phyloP scores from a whole-genome alignment of 2,797 vertebrate genomes.

The Hyperoplus lanceolatus region DNA sequence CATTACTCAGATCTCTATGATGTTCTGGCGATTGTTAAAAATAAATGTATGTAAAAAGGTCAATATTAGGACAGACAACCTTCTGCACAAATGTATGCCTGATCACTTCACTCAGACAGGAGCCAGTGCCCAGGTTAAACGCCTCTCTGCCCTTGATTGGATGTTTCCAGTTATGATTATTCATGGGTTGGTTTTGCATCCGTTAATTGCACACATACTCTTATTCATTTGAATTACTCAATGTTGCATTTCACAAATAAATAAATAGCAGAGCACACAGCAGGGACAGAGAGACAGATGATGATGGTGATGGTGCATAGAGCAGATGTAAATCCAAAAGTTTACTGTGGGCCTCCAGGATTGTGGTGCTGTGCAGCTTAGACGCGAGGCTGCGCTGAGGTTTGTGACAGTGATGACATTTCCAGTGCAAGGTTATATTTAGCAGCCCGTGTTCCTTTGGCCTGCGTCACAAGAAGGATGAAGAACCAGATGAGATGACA shows the following conservation, averaged over 20 bases:
- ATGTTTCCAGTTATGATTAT: conserved; percentile 14
- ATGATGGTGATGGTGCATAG: not conserved
- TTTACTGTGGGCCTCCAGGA: conserved; percentile 18
- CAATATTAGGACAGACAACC: not conserved
- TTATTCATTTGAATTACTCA: not conserved
- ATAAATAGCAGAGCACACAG: not conserved
- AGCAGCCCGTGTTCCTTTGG: conserved; percentile 41
- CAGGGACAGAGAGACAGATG: not conserved
- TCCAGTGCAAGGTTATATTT: conserved; percentile 70
- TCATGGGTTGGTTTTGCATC: conserved; percentile 18
- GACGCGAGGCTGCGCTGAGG: conserved; percentile 30
- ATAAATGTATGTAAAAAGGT: not conserved
- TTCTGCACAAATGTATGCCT: no score
- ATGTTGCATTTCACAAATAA: conserved; percentile 1
- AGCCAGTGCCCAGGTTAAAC: not conserved
- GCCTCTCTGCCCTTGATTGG: not conserved
- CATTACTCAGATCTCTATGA: not conserved
- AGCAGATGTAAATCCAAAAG: conserved; percentile 2
- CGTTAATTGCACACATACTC: conserved; percentile 1
- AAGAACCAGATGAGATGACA: conserved; percentile 74
- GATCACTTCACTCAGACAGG: no score
- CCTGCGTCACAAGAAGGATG: conserved; percentile 65
- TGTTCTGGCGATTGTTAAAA: not conserved
- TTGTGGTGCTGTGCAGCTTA: conserved; percentile 19
- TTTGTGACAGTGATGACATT: conserved; percentile 64